A percentile compares a stretch with the other conserved stretches of the same genome.
Evolutionary conservation across 2,113 vertebrate species (phyloP).

Genomic region (Amphiprion percula): DNA sequence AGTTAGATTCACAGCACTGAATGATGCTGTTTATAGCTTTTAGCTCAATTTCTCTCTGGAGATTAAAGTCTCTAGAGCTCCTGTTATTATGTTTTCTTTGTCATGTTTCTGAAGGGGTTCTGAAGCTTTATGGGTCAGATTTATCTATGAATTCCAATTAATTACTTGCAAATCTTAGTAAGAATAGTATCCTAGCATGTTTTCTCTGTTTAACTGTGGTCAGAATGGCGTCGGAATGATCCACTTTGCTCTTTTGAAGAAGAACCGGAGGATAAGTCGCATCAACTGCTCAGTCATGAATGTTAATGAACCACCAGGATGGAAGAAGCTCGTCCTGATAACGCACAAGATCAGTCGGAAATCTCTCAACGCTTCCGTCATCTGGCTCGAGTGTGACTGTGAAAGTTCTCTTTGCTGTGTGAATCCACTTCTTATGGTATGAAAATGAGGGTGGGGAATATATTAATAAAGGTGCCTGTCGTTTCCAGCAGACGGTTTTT

Average conservation of each 20-base stretch:
- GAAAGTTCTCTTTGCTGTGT: constrained; percentile 45
- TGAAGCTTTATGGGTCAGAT: background rate
- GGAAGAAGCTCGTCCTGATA: constrained; percentile 25
- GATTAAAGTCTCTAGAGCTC: background rate
- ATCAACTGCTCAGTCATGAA: constrained; percentile 23
- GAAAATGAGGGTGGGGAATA: background rate
- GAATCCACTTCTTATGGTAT: constrained; percentile 36
- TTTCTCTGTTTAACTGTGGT: background rate
- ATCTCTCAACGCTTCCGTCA: constrained; percentile 11
- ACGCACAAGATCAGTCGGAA: constrained; percentile 29
- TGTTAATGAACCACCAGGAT: constrained; percentile 25
- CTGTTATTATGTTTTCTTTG: constrained; percentile 3
- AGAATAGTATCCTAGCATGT: constrained; percentile 20
- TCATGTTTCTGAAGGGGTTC: background rate
- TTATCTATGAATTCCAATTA: constrained; percentile 18
- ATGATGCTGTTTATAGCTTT: constrained; percentile 8
- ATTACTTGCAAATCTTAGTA: background rate
- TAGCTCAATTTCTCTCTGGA: constrained; percentile 5
- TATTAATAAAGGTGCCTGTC: constrained; percentile 59
- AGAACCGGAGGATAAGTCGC: background rate
- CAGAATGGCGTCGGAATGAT: background rate
- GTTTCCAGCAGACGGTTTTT: constrained; percentile 39
- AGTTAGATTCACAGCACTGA: background rate
- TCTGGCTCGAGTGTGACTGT: constrained; percentile 38
- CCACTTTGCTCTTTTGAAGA: background rate